Evolutionary conservation across 1,140 invertebrate genomes (phyloP).

Genomic region (Oedothorax gibbosus): DNA sequence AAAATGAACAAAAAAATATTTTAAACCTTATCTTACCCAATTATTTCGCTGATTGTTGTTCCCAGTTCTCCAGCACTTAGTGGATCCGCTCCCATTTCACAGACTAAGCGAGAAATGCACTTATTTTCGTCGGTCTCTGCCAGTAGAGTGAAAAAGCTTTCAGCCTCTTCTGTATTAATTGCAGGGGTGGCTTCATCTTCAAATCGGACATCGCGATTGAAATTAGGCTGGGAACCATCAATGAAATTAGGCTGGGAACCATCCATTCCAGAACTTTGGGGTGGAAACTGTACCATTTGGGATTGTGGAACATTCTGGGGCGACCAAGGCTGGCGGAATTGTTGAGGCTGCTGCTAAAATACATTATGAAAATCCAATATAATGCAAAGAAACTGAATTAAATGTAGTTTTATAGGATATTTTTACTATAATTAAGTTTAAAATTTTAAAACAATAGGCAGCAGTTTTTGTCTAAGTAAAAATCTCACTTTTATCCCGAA

Average conservation of each 20-base stretch:
- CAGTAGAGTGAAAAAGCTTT: constrained; percentile 50
- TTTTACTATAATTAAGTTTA: too few relatives aligned
- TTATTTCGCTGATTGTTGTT: constrained; percentile 41
- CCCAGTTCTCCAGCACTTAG: constrained; percentile 32
- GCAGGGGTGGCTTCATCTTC: constrained; percentile 23
- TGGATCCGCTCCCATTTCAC: constrained; percentile 55
- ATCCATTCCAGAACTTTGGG: too few relatives aligned
- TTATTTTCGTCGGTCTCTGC: constrained; percentile 51
- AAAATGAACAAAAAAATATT: too few relatives aligned
- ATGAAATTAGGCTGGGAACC: too few relatives aligned
- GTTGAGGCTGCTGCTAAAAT: background rate
- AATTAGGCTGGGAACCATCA: background rate
- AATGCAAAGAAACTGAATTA: too few relatives aligned
- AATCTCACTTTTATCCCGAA: too few relatives aligned
- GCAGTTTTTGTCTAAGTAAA: too few relatives aligned
- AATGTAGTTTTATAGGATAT: too few relatives aligned
- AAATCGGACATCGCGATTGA: constrained; percentile 8
- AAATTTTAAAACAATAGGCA: too few relatives aligned
- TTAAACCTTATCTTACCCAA: constrained; percentile 20
- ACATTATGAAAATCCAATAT: background rate
- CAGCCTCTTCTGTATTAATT: constrained; percentile 41
- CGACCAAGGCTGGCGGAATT: background rate
- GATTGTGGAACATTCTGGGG: background rate
- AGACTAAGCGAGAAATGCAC: constrained; percentile 53
- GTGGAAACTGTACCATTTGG: too few relatives aligned